Evolutionary conservation across 2,797 vertebrate genomes (phyloP).

Genomic region (Cryptoprocta ferox): DNA sequence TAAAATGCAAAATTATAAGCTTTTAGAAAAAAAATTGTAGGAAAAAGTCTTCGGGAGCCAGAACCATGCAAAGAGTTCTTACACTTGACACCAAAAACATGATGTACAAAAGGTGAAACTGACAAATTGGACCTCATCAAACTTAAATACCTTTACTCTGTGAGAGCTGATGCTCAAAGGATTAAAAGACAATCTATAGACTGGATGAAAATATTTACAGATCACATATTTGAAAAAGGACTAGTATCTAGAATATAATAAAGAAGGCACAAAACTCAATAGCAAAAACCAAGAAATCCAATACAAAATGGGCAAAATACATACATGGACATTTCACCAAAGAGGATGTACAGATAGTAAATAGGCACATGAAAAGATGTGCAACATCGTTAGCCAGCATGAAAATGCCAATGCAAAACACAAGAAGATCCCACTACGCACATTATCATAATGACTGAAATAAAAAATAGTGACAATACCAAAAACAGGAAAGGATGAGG

Average conservation of each 20-base stretch:
- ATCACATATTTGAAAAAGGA: not conserved
- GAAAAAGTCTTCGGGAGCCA: not conserved
- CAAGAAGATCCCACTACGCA: not conserved
- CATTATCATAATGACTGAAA: not conserved
- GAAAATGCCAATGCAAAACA: not conserved
- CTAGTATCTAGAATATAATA: not conserved
- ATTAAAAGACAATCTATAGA: not conserved
- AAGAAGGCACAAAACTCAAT: not conserved
- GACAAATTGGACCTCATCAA: not conserved
- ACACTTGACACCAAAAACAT: not conserved
- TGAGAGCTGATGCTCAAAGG: not conserved
- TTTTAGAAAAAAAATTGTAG: not conserved
- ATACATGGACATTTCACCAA: not conserved
- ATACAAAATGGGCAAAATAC: not conserved
- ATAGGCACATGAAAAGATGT: not conserved
- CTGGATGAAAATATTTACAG: conserved; percentile 23
- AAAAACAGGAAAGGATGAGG: not conserved
- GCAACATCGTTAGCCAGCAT: not conserved
- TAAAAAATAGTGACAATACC: not conserved
- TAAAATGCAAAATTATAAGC: not conserved
- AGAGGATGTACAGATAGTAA: not conserved
- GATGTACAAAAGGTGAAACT: not conserved
- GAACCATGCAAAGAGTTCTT: not conserved
- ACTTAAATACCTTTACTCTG: not conserved
- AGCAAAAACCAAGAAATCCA: not conserved